Evolutionary conservation across 2,888 invertebrate species (phyloP), one percentile per base, ranked within the genome.

Genomic region (Megastigmus dorsalis): DNA sequence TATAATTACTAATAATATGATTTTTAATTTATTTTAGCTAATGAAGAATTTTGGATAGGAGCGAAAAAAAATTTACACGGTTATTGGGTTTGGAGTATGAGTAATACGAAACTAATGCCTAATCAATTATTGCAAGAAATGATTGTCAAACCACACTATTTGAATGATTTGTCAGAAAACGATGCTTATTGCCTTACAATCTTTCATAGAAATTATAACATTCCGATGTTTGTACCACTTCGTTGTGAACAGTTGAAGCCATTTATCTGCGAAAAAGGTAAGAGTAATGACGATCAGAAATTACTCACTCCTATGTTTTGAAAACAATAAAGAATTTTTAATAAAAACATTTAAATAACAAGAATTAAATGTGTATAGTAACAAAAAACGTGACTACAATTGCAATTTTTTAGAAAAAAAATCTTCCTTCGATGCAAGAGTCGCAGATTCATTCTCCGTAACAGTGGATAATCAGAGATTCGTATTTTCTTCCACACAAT

Each of bases 21-120:
- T 55, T 55, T 4, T 33, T 30, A 52, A 50, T 10, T n/a, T 15
- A 10, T 65, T 75, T 10, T 10, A 79, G 77, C 57, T 55, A 26
- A 67, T 26, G 78, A 79, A 23, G 79, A 78, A 36, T 77, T 78
- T 55, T 81, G 80, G 81, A 76, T 81, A 18, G 80, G 79, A 0
- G 79, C 77, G n/a, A 78, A 67, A 36, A 74, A 71, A 62, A 54
- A 73, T 45, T 69, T 65, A 28, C 20, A 20, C 9, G 74, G 62
- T 23, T 36, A 68, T 45, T 80, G 79, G 80, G 67, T 52, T n/a
- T 81, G 81, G 79, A 66, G 52, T n/a, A 68, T 68, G 6, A 78
- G 41, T 6, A 66, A 55, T 28, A 15, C 54, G 18, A 70, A 66
- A 66, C 23, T 62, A 9, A 20, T 30, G 15, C 55, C 41, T n/a